A percentile compares a stretch with the other conserved stretches of the same genome.
Conservation (phyloP, 1,140 invertebrate genomes). For the Drosophila orena region DNA sequence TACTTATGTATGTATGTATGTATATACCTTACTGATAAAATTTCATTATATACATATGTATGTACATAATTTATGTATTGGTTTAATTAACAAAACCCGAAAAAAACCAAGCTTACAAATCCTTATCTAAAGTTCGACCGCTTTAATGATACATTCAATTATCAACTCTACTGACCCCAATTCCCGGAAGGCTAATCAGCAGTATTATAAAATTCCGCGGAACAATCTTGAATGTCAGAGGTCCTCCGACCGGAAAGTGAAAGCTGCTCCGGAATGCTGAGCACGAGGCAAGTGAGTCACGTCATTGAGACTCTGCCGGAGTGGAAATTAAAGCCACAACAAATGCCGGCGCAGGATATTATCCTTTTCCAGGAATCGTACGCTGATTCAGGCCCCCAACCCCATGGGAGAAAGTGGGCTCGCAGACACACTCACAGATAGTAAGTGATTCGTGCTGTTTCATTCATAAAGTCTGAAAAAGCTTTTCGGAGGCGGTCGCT, state of each 20-base stretch:
- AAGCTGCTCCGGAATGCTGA: constrained; percentile 48
- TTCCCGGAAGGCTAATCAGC: constrained; percentile 47
- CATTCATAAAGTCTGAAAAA: constrained; percentile 74
- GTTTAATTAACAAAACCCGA: background rate
- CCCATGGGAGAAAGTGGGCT: background rate
- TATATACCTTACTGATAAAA: no score
- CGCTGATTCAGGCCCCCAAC: constrained; percentile 60
- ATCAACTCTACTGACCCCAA: background rate
- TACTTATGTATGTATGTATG: no score
- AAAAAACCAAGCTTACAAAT: background rate
- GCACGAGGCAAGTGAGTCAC: constrained; percentile 58
- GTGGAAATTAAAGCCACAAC: constrained; percentile 65
- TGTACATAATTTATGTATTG: no score
- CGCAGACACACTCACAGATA: constrained; percentile 3
- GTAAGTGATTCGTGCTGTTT: constrained; percentile 36
- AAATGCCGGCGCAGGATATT: constrained; percentile 78
- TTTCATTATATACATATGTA: no score
- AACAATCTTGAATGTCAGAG: constrained; percentile 72
- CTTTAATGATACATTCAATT: background rate
- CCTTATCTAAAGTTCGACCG: background rate
- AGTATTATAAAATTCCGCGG: constrained; percentile 35
- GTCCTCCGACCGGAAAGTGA: constrained; percentile 62
- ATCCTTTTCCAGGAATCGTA: constrained; percentile 77
- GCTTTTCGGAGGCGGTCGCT: constrained; percentile 44
- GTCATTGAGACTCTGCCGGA: constrained; percentile 17